Evolutionary conservation across 2,888 invertebrate species (phyloP).

Genomic region (Dione vanillae): DNA sequence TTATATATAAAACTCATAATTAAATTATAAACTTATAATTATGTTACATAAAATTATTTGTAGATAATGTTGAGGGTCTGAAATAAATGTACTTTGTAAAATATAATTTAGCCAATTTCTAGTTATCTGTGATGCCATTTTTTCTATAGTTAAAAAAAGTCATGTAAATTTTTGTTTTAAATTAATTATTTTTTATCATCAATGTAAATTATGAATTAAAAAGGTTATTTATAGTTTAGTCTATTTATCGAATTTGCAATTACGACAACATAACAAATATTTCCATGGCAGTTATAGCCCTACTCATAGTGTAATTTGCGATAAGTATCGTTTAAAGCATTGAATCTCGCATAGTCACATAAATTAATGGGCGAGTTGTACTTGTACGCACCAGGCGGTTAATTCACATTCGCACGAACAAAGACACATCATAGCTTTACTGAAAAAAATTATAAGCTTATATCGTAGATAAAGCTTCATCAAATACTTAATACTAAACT

Average conservation of each 20-base stretch:
- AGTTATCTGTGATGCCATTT: no score
- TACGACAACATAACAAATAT: not conserved
- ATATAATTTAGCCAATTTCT: no score
- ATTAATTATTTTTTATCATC: no score
- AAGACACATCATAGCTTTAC: constrained; percentile 9
- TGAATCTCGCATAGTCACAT: constrained; percentile 39
- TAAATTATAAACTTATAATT: no score
- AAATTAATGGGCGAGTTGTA: constrained; percentile 36
- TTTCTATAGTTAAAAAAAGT: no score
- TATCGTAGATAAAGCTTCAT: not conserved
- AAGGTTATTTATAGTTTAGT: not conserved
- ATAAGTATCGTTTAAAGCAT: constrained; percentile 30
- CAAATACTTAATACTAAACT: no score
- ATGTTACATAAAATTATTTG: no score
- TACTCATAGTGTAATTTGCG: constrained; percentile 16
- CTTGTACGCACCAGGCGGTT: constrained; percentile 28
- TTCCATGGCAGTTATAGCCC: constrained; percentile 1
- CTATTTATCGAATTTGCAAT: not conserved
- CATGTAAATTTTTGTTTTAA: no score
- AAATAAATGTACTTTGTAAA: no score
- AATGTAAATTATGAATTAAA: not conserved
- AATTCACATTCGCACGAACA: constrained; percentile 20
- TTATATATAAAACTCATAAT: no score
- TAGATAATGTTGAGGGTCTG: no score
- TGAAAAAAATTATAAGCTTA: constrained; percentile 1